These are phyloP conservation scores for Clunio marinus DNA, from an alignment of 2,888 invertebrate species.

Conservation along the genomic window DNA sequence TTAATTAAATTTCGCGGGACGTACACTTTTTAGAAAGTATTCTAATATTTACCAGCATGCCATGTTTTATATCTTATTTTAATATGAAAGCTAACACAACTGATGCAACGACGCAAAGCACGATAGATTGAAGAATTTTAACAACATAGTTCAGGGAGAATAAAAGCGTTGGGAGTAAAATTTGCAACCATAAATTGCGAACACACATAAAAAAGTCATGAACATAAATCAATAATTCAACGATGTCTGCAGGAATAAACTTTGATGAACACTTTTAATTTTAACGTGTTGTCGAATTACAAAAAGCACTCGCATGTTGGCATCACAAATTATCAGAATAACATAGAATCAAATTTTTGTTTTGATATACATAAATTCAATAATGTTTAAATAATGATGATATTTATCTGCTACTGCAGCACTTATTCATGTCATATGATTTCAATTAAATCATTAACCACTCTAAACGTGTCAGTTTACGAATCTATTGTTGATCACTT, in stretches of 20 bases:
- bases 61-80: not conserved
- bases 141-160: not conserved
- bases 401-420: constrained; percentile 2
- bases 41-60: not conserved
- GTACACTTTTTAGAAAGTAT: not conserved
- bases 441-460: constrained; percentile 35
- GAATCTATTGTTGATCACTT: not conserved
- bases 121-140: not conserved
- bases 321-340: too few species aligned
- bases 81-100: not conserved
- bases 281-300: not conserved
- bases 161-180: not conserved
- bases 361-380: too few species aligned
- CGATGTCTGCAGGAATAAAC: not conserved
- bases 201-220: too few species aligned
- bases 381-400: too few species aligned
- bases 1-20: not conserved
- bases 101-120: not conserved
- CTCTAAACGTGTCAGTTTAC: constrained; percentile 11
- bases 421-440: constrained; percentile 19
- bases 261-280: constrained; percentile 3
- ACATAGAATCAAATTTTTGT: too few species aligned
- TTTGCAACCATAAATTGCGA: too few species aligned
- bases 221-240: not conserved
- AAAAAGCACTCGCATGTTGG: not conserved